Evolutionary conservation across 2,888 invertebrate genomes (phyloP), one percentile per base, ranked within the genome.

Genomic region (Nomada lathburiana): DNA sequence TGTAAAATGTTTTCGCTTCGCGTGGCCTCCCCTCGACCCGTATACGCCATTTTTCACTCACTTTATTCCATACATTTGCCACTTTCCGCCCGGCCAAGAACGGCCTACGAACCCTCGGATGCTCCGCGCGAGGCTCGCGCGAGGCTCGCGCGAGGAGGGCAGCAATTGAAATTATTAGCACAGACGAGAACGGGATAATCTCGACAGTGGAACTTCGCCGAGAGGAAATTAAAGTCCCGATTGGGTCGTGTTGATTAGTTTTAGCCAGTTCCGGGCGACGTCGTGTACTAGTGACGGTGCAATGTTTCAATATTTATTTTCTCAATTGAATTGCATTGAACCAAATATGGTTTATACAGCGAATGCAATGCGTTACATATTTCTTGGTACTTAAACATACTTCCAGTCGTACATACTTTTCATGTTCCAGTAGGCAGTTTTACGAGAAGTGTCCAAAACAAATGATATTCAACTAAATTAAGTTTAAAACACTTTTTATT

Each of bases 1-100:
- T 67, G 71, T 72, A 76, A 77, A 77, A 77, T 80, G 77, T 77
- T 80, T 73, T 80, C 80, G 80, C 72, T 77, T 53, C 63, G 60
- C 50, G 42, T 26, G 55, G 29, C 20, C 29, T 20, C 50, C 77
- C 68, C 72, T 76, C 80, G 69, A 77, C 63, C 57, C 53, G 55
- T 60, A 55, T 52, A 67, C 76, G 47, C 64, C 57, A 59, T 76
- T 70, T 71, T 71, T 76, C 70, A 65, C 55, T 55, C 70, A 16
- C 50, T 65, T 68, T 68, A 67, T 68, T 68, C 71, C 57, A 57
- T 44, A 57, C 44, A 47, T 77, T 67, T 53, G 55, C 57, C 47
- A 65, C 77, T 69, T 71, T 53, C 36, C n/a, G 64, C 18, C 65
- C 53, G 26, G 59, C 23, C 16, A n/a, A 47, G 44, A 52, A 65